Conservation (phyloP, 2,888 invertebrate species). For the Galeopsomyia nigrocyanea region DNA sequence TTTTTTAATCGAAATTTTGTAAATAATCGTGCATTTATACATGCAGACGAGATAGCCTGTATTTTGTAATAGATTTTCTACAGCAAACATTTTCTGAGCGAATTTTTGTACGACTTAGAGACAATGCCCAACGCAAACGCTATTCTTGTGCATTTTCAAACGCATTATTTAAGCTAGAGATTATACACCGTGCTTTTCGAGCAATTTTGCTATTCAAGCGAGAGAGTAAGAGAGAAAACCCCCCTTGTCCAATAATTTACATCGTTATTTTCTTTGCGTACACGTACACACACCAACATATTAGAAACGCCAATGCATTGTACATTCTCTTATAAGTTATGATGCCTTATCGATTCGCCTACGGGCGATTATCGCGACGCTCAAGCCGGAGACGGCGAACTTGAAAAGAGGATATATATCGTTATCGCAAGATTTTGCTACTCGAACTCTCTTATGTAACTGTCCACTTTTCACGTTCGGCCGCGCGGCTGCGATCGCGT, state of each 20-base stretch:
- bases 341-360: slow-evolving; percentile 25
- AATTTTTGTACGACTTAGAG: slow-evolving; percentile 19
- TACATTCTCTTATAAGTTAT: slow-evolving; percentile 22
- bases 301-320: slow-evolving; percentile 16
- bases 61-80: slow-evolving; percentile 32
- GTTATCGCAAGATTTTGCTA: slow-evolving; percentile 28
- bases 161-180: slow-evolving; percentile 5
- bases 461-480: slow-evolving; percentile 8
- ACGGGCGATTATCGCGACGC: slow-evolving; percentile 10
- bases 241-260: slow-evolving; percentile 39
- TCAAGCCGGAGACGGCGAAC: slow-evolving; percentile 12
- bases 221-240: slow-evolving; percentile 1
- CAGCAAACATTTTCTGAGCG: slow-evolving; percentile 5
- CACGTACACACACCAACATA: slow-evolving; percentile 4
- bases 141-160: slow-evolving; percentile 10
- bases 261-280: slow-evolving; percentile 17
- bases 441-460: slow-evolving; percentile 23
- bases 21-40: slow-evolving; percentile 17
- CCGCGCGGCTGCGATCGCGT: background rate
- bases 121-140: slow-evolving; percentile 1
- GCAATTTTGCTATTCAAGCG: slow-evolving; percentile 4
- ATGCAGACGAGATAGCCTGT: slow-evolving; percentile 4
- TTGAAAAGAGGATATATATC: slow-evolving; percentile 31
- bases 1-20: slow-evolving; percentile 23
- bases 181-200: slow-evolving; percentile 26